A percentile compares a stretch with the other conserved stretches of the same genome.
phyloP scores from a whole-genome alignment of 2,113 vertebrate species.

The Glaucidium brasilianum region DNA sequence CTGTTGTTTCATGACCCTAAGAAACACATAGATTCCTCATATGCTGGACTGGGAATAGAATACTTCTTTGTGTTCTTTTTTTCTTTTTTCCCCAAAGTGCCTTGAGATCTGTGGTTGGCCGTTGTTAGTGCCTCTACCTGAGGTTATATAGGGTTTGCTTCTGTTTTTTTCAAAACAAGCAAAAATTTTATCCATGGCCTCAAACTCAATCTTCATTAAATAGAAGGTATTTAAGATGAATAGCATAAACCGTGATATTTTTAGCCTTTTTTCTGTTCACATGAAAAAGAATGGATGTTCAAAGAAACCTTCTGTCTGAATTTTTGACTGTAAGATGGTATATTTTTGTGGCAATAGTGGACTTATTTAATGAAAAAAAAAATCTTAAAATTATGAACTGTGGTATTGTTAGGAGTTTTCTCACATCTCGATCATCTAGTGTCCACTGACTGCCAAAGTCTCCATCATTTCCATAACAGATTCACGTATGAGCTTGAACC shows the following conservation, averaged over 20 bases:
- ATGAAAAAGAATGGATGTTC: neutral
- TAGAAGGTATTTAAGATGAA: neutral
- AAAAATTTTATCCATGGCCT: neutral
- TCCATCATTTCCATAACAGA: neutral
- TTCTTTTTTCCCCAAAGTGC: accelerated
- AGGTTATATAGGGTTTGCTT: neutral
- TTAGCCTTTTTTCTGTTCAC: neutral
- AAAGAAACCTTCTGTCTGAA: neutral
- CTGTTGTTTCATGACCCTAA: neutral
- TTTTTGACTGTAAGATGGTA: neutral
- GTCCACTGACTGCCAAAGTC: neutral
- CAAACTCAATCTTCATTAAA: neutral
- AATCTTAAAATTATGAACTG: neutral
- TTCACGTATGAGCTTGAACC: neutral
- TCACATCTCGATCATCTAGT: neutral
- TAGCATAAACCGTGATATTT: neutral
- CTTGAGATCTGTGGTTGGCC: neutral
- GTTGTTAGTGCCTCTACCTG: neutral
- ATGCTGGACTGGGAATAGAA: neutral
- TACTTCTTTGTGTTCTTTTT: no score
- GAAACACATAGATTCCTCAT: neutral
- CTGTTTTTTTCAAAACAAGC: neutral
- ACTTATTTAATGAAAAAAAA: neutral
- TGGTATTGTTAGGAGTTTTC: neutral
- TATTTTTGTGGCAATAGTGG: neutral